phyloP scores from a whole-genome alignment of 2,888 invertebrate species.

The Agriopis aurantiaria region DNA sequence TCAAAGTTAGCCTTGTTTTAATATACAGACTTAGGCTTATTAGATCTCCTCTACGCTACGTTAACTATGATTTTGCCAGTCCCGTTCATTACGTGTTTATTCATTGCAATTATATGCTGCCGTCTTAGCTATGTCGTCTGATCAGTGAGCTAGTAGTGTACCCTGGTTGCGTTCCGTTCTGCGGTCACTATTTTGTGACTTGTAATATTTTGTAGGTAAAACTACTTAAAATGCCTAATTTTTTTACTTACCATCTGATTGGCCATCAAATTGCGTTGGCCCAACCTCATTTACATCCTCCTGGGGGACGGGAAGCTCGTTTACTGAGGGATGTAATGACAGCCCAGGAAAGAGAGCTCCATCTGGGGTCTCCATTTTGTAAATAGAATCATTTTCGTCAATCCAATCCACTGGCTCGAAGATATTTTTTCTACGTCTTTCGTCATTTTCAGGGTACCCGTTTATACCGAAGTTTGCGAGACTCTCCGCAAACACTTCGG shows the following conservation, averaged over 20 bases:
- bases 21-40: no score
- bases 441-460: neutral
- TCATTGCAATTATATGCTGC: no score
- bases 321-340: neutral
- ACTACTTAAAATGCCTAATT: neutral
- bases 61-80: no score
- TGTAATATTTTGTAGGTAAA: neutral
- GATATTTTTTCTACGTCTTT: neutral
- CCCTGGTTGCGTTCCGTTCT: neutral
- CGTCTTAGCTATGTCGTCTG: no score
- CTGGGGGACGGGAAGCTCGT: neutral
- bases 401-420: neutral
- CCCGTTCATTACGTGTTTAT: no score
- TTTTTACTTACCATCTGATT: neutral
- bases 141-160: neutral
- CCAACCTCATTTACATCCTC: conserved; percentile 1
- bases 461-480: neutral
- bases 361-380: neutral
- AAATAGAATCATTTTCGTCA: neutral
- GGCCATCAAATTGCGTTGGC: neutral
- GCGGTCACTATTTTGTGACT: neutral
- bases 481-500: neutral
- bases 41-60: no score
- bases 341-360: neutral
- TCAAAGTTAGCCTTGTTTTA: no score